Evolutionary conservation across 2,113 vertebrate species (phyloP).

Genomic region (Elgaria multicarinata): DNA sequence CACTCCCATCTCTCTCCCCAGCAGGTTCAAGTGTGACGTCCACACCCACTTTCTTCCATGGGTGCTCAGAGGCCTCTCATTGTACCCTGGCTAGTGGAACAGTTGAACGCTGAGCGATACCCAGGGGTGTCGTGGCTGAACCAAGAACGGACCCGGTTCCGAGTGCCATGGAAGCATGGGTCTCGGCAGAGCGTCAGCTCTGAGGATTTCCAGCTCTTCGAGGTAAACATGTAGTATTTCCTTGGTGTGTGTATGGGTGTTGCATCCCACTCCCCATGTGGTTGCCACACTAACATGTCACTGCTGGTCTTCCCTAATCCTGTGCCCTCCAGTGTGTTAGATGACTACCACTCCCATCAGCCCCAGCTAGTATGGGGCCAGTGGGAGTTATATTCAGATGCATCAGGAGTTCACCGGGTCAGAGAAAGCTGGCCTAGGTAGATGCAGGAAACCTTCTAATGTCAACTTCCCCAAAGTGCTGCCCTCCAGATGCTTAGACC

Average conservation of each 20-base stretch:
- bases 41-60: not conserved
- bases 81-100: constrained; percentile 21
- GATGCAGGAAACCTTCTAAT: too few species aligned
- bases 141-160: constrained; percentile 12
- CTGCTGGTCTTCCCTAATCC: not conserved
- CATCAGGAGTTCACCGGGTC: too few species aligned
- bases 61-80: constrained; percentile 10
- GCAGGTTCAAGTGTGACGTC: not conserved
- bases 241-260: not conserved
- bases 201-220: constrained; percentile 27
- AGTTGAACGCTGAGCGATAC: not conserved
- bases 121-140: constrained; percentile 27
- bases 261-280: not conserved
- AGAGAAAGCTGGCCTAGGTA: too few species aligned
- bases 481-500: too few species aligned
- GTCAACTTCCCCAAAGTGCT: too few species aligned
- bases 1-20: not conserved
- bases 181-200: not conserved
- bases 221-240: not conserved
- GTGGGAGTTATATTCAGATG: too few species aligned
- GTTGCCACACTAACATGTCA: not conserved
- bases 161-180: constrained; percentile 22
- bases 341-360: too few species aligned
- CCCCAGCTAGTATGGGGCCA: too few species aligned
- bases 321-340: too few species aligned